Evolutionary conservation across 1,140 invertebrate species (phyloP).

Genomic region (Eumeta japonica): DNA sequence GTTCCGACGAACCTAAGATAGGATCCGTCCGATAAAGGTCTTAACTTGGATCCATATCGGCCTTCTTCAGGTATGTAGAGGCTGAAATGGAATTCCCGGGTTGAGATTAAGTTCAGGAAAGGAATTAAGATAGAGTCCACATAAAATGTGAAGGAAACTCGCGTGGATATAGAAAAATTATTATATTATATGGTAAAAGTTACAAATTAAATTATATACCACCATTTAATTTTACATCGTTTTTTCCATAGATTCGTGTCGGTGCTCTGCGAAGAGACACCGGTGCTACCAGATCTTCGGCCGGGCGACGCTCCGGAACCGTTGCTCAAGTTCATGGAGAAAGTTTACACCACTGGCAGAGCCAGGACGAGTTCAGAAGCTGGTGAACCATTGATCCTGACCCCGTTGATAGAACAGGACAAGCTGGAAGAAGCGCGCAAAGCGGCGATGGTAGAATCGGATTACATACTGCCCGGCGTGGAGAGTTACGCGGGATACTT

Average conservation of each 20-base stretch:
- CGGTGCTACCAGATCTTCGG: constrained; percentile 30
- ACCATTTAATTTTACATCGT: neutral
- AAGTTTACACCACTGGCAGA: constrained; percentile 27
- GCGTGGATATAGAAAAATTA: neutral
- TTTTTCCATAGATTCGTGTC: neutral
- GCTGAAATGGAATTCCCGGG: no score
- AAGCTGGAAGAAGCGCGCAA: constrained; percentile 37
- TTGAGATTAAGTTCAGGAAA: no score
- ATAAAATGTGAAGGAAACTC: no score
- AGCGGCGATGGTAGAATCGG: constrained; percentile 38
- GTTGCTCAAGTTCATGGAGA: constrained; percentile 41
- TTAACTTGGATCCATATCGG: no score
- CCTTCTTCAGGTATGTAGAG: no score
- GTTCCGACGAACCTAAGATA: no score
- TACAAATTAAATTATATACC: neutral
- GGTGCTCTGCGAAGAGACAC: constrained; percentile 18
- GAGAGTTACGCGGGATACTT: constrained; percentile 51
- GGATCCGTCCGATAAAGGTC: no score
- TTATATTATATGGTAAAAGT: neutral
- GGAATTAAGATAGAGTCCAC: no score
- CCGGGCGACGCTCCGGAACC: constrained; percentile 43
- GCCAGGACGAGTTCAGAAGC: constrained; percentile 19
- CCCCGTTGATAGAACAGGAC: constrained; percentile 38
- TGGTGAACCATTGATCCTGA: constrained; percentile 39
- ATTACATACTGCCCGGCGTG: constrained; percentile 35